Evolutionary conservation across 2,113 vertebrate genomes (phyloP), one percentile per base, ranked within the genome.

Genomic region (Verasper variegatus): DNA sequence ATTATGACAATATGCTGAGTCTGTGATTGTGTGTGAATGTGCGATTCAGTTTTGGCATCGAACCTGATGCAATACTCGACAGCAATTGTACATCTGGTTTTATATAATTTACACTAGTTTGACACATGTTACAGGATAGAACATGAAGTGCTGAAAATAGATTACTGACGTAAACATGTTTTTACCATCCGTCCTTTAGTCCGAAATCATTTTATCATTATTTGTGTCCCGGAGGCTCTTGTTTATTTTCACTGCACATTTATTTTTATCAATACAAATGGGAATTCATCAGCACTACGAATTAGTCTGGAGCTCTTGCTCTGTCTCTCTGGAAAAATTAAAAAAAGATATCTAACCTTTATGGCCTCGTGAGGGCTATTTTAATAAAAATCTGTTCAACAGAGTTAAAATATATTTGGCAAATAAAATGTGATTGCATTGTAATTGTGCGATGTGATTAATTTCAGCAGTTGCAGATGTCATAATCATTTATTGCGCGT

Each of bases 1-100:
- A 74, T 62, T 77, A 62, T 69, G 58, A 76, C 70, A 66, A 37
- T 59, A 40, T 26, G 35, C 68, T 40, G 40, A 52, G 56, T 83
- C 61, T 68, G 27, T 74, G 68, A 80, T 52, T 47, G 21, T 49
- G 23, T 68, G 47, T 64, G 51, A 64, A 40, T 52, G 59, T 21
- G 24, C 21, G 60, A 24, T 58, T 68, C 47, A 42, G 11, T 42
- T 3, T 49, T 55, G 15, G 15, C 52, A 52, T 17, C 21, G 10
- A 23, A 54, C 51, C 51, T 54, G 20, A 76, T 60, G 67, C 62
- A 54, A 45, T 11, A 26, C 55, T 60, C 3, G 26, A 20, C 5
- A 59, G 37, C 60, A 58, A 40, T 26, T 37, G 7, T 9, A 23
- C 13, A 47, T 47, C 45, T 49, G 45, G 17, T 49, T 49, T 49